Evolutionary conservation across 2,888 invertebrate genomes (phyloP).

Genomic region (Cheilosia scutellata): DNA sequence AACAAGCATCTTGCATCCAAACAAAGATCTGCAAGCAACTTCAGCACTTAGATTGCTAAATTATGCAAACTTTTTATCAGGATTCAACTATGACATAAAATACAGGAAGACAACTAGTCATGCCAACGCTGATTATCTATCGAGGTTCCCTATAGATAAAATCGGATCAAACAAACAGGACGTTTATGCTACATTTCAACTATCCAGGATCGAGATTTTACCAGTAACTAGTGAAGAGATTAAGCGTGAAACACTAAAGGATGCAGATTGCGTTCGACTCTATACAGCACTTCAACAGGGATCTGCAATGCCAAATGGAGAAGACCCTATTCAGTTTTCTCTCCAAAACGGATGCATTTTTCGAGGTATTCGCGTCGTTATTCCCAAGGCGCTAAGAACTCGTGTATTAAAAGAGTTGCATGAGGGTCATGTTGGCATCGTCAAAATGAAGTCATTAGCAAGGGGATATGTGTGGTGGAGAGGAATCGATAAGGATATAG

Average conservation of each 20-base stretch:
- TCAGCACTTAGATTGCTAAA: slow-evolving; percentile 59
- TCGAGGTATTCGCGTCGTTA: neutral
- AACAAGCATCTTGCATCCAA: slow-evolving; percentile 57
- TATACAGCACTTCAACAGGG: neutral
- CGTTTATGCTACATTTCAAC: neutral
- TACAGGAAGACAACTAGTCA: slow-evolving; percentile 56
- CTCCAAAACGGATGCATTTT: neutral
- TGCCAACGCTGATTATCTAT: slow-evolving; percentile 48
- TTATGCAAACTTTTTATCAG: slow-evolving; percentile 51
- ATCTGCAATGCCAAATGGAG: slow-evolving; percentile 9
- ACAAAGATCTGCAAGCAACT: slow-evolving; percentile 51
- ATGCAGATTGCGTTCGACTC: neutral
- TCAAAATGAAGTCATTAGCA: neutral
- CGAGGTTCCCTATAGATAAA: neutral
- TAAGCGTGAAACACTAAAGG: neutral
- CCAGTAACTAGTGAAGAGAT: neutral
- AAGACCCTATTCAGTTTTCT: neutral
- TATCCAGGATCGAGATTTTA: neutral
- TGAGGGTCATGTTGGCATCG: neutral
- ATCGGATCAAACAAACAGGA: neutral
- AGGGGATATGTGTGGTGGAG: neutral
- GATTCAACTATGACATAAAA: slow-evolving; percentile 41
- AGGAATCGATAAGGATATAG: too few species aligned
- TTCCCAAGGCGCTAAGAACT: neutral
- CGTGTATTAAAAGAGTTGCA: neutral